These are phyloP conservation scores for Colinus virginianus DNA, from an alignment of 2,113 vertebrate species.

Conservation along the genomic window DNA sequence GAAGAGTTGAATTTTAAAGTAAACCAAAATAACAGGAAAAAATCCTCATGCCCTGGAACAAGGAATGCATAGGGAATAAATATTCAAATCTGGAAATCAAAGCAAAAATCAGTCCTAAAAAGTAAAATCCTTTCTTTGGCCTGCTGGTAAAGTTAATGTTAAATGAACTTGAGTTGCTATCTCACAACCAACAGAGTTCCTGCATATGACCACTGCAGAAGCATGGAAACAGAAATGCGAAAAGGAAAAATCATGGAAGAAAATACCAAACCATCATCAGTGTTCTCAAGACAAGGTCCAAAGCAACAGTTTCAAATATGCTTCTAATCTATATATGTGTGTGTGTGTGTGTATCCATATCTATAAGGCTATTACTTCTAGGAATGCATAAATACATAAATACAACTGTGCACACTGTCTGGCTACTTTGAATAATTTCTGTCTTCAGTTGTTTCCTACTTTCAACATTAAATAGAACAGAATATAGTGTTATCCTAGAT, in stretches of 20 bases:
- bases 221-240: not conserved
- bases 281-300: not conserved
- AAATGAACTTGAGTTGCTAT: not conserved
- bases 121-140: not conserved
- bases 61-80: not conserved
- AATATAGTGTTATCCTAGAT: not conserved
- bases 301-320: not conserved
- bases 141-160: not conserved
- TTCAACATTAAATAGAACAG: not conserved
- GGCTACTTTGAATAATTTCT: not conserved
- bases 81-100: not conserved
- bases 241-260: not conserved
- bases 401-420: not conserved
- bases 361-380: slow-evolving; percentile 15
- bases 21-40: not conserved
- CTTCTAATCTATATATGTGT: not conserved
- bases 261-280: not conserved
- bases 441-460: not conserved
- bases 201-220: not conserved
- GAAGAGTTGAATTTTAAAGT: not conserved
- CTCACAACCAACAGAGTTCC: not conserved
- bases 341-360: not conserved
- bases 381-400: slow-evolving; percentile 27
- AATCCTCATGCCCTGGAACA: not conserved
- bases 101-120: not conserved